Percentiles rank a stretch among this genome's conserved stretches.
Conservation (phyloP, 1,140 invertebrate species). For the Chionoecetes opilio region DNA sequence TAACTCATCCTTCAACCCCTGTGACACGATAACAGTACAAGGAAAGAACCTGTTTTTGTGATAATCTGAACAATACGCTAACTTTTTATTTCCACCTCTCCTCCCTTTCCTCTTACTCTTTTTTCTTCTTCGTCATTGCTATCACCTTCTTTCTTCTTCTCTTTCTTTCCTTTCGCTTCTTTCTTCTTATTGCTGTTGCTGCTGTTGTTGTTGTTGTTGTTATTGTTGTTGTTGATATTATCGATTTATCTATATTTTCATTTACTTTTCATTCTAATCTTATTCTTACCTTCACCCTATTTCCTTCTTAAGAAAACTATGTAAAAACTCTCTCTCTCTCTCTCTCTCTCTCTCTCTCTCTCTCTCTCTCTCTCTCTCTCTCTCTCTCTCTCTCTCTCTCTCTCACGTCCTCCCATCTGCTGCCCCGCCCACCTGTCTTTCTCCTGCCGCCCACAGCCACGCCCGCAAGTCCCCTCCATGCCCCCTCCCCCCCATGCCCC, state of each 20-base stretch:
- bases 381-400: constrained; percentile 27
- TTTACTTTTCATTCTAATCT: neutral
- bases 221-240: no score
- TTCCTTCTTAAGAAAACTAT: neutral
- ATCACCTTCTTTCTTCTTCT: neutral
- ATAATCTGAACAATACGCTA: neutral
- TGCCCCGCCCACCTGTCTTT: constrained; percentile 4
- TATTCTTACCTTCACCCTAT: neutral
- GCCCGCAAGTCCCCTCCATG: no score
- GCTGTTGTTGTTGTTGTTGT: no score
- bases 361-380: constrained; percentile 14
- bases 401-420: constrained; percentile 3
- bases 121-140: neutral
- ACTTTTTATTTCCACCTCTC: neutral
- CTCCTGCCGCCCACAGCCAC: neutral
- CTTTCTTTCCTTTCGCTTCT: neutral
- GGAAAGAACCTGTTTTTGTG: neutral
- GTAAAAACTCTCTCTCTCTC: neutral
- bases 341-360: neutral
- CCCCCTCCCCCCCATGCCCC: no score
- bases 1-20: neutral
- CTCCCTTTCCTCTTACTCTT: neutral
- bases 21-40: constrained; percentile 10
- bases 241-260: neutral
- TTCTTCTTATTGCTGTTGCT: no score